A percentile compares a stretch with the other conserved stretches of the same genome.
Evolutionary conservation across 2,888 invertebrate genomes (phyloP).

Genomic region (Drosophila heteroneura): DNA sequence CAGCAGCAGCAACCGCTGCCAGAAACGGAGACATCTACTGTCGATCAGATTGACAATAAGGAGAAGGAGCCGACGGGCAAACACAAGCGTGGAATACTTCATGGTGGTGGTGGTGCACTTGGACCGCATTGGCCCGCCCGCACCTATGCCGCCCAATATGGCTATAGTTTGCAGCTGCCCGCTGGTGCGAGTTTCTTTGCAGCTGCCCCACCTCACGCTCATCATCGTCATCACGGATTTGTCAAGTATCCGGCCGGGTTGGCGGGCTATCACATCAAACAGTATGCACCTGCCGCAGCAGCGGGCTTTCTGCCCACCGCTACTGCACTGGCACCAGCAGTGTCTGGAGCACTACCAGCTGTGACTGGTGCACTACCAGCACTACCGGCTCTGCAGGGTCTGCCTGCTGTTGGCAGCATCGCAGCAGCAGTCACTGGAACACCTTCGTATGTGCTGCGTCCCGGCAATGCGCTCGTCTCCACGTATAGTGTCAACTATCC

Average conservation of each 20-base stretch:
- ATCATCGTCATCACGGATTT: constrained; percentile 49
- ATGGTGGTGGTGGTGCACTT: constrained; percentile 56
- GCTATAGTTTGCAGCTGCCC: constrained; percentile 80
- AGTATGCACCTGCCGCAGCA: constrained; percentile 30
- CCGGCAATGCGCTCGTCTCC: constrained; percentile 82
- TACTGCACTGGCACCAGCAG: constrained; percentile 12
- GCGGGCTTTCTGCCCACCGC: constrained; percentile 27
- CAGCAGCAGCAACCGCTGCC: neutral
- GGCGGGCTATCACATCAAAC: constrained; percentile 50
- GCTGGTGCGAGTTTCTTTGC: constrained; percentile 62
- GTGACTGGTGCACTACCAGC: constrained; percentile 1
- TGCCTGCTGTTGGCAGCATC: constrained; percentile 39
- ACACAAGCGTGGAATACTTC: constrained; percentile 79
- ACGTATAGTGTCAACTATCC: constrained; percentile 84
- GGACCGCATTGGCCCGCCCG: constrained; percentile 76
- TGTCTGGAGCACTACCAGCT: constrained; percentile 23
- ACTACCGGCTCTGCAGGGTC: constrained; percentile 21
- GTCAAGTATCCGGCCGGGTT: constrained; percentile 56
- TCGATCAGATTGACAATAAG: neutral
- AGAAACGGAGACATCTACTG: constrained; percentile 9
- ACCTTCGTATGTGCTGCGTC: constrained; percentile 79
- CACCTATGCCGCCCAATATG: constrained; percentile 82
- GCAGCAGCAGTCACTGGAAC: constrained; percentile 46
- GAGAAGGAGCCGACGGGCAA: constrained; percentile 49
- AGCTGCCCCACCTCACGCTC: constrained; percentile 54